phyloP scores from a whole-genome alignment of 2,888 invertebrate species.

The Artemia sinica region DNA sequence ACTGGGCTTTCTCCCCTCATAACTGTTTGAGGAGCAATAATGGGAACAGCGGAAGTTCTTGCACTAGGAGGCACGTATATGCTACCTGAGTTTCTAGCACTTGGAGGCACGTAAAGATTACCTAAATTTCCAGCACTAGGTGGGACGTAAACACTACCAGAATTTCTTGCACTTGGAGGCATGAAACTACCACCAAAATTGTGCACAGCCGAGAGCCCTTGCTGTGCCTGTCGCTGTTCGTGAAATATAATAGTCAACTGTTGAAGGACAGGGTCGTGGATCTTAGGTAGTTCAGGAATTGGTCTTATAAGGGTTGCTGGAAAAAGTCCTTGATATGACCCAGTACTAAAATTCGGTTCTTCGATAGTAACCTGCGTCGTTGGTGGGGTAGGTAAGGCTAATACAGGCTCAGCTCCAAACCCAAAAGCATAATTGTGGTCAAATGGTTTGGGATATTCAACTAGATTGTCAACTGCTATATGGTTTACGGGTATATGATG shows the following conservation, averaged over 20 bases:
- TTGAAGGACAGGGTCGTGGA: slow-evolving; percentile 6
- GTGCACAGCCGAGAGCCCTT: background rate
- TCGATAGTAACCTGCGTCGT: background rate
- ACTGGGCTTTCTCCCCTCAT: slow-evolving; percentile 22
- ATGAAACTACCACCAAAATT: no score
- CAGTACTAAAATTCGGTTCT: slow-evolving; percentile 1
- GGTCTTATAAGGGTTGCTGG: background rate
- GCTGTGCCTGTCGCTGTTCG: background rate
- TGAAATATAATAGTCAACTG: background rate
- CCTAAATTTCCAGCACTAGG: background rate
- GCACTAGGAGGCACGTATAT: no score
- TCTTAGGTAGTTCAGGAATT: background rate
- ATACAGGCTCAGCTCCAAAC: slow-evolving; percentile 13
- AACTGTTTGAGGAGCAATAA: slow-evolving; percentile 4
- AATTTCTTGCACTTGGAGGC: background rate
- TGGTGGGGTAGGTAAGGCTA: slow-evolving; percentile 3
- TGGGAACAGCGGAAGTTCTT: no score
- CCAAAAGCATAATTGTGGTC: slow-evolving; percentile 20
- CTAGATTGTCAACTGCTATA: slow-evolving; percentile 9
- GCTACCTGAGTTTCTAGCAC: no score
- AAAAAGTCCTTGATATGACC: background rate
- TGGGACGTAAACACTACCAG: background rate
- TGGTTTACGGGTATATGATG: slow-evolving; percentile 15
- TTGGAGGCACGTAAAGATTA: background rate
- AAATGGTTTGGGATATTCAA: slow-evolving; percentile 13